Conservation (phyloP, 2,888 invertebrate species). For the Drosophila algonquin region DNA sequence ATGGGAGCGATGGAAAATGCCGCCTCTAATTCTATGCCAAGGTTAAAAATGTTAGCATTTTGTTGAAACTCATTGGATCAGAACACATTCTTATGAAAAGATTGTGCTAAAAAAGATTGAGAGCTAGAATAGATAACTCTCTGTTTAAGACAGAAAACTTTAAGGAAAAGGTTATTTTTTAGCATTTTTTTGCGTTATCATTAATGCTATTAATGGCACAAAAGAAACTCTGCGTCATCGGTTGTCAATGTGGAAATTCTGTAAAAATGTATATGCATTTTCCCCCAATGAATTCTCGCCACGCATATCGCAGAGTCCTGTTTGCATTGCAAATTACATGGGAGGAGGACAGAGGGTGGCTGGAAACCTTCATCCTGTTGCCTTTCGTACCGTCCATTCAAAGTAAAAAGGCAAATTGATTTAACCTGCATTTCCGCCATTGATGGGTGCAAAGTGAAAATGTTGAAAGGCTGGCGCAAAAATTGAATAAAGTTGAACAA, state of each 20-base stretch:
- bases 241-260: slow-evolving; percentile 17
- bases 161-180: neutral
- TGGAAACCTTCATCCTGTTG: slow-evolving; percentile 9
- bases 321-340: slow-evolving; percentile 46
- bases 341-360: neutral
- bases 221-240: slow-evolving; percentile 33
- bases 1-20: slow-evolving; percentile 30
- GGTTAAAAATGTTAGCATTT: slow-evolving; percentile 41
- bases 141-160: neutral
- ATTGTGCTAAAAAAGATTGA: neutral
- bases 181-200: neutral
- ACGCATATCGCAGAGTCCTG: slow-evolving; percentile 26
- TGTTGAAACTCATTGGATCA: slow-evolving; percentile 20
- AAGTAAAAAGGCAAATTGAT: slow-evolving; percentile 37
- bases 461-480: slow-evolving; percentile 10
- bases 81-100: slow-evolving; percentile 25
- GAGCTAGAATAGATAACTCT: too few relatives aligned
- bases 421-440: slow-evolving; percentile 32
- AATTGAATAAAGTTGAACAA: slow-evolving; percentile 1
- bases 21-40: slow-evolving; percentile 38
- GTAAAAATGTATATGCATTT: slow-evolving; percentile 21
- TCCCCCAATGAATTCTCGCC: neutral
- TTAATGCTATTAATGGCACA: slow-evolving; percentile 24
- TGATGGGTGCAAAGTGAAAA: slow-evolving; percentile 21
- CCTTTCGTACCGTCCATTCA: slow-evolving; percentile 5